phyloP scores from a whole-genome alignment of 1,140 invertebrate genomes.

The Galendromus occidentalis region DNA sequence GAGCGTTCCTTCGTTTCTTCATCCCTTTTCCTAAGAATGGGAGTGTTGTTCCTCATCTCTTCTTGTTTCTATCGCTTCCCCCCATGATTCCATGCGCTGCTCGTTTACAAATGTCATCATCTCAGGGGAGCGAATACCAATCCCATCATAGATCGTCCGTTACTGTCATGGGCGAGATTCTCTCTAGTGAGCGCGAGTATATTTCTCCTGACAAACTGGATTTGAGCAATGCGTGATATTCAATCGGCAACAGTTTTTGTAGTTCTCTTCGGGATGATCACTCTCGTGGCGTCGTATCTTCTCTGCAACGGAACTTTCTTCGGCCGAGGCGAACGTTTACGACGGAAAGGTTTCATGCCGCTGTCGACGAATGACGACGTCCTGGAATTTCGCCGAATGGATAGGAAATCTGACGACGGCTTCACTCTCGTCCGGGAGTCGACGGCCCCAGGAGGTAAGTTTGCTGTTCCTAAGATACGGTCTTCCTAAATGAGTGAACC shows the following conservation, averaged over 20 bases:
- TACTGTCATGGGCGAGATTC: no score
- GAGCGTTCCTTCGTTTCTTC: no score
- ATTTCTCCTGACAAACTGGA: no score
- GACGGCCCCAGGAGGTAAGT: background rate
- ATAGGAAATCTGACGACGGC: background rate
- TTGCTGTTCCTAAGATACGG: background rate
- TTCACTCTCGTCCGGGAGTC: background rate
- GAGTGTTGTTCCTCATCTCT: no score
- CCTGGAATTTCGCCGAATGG: background rate
- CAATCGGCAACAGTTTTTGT: background rate
- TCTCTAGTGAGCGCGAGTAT: no score
- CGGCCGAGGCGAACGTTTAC: background rate
- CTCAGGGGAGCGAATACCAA: no score
- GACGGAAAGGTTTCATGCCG: conserved; percentile 1
- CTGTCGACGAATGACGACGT: background rate
- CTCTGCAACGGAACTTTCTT: background rate
- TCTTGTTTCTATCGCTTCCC: no score
- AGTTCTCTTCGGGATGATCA: background rate
- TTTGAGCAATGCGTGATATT: no score
- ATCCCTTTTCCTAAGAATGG: no score
- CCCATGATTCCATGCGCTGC: no score
- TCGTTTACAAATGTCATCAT: no score
- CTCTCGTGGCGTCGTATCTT: background rate
- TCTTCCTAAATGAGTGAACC: background rate
- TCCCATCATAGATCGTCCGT: no score